Evolutionary conservation across 1,140 invertebrate species (phyloP).

Genomic region (Apolygus lucorum): DNA sequence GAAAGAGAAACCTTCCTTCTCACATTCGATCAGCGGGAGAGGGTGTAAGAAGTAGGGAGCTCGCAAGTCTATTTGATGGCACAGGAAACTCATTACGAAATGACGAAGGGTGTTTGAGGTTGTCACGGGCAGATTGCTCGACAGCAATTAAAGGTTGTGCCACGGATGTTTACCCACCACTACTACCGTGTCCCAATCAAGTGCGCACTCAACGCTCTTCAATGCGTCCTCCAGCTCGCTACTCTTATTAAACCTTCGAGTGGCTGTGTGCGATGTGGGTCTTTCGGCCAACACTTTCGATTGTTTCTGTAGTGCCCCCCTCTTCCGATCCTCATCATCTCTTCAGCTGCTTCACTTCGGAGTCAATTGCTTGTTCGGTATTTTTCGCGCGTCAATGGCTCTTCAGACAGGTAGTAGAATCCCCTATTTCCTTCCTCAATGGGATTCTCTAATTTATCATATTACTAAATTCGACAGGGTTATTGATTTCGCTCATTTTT

Average conservation of each 20-base stretch:
- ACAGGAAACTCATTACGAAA: conserved; percentile 15
- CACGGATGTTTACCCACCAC: conserved; percentile 14
- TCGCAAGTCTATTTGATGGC: conserved; percentile 9
- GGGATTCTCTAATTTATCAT: too few species aligned
- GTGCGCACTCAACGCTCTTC: conserved; percentile 17
- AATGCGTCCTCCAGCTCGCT: neutral
- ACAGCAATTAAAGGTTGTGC: conserved; percentile 22
- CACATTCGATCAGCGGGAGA: neutral
- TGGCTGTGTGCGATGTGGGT: neutral
- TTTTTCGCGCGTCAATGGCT: too few species aligned
- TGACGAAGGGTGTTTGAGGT: conserved; percentile 18
- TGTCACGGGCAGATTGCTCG: conserved; percentile 22
- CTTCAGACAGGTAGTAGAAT: too few species aligned
- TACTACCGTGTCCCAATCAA: conserved; percentile 19
- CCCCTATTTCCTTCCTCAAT: too few species aligned
- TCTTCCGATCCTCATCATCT: neutral
- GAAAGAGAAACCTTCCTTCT: too few species aligned
- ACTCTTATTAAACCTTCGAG: conserved; percentile 19
- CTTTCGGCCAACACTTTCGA: conserved; percentile 14
- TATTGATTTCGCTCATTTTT: too few species aligned
- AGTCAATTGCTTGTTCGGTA: conserved; percentile 4
- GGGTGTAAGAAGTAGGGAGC: too few species aligned
- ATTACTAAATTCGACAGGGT: too few species aligned
- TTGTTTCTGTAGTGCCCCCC: neutral
- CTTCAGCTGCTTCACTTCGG: neutral